Evolutionary conservation across 2,797 vertebrate genomes (phyloP).

Genomic region (Anguilla anguilla): DNA sequence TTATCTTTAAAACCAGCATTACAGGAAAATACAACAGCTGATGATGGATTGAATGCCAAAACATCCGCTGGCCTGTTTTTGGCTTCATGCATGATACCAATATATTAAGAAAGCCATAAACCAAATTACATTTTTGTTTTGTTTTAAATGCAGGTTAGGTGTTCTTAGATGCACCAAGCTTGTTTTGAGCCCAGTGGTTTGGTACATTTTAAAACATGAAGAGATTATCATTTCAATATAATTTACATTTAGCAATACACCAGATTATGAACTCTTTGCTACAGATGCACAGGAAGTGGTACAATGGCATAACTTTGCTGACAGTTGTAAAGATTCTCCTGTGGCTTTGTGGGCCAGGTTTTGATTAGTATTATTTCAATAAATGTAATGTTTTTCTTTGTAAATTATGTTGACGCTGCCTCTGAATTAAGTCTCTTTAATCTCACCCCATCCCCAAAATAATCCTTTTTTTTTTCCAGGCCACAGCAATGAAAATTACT

Average conservation of each 20-base stretch:
- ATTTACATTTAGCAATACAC: not conserved
- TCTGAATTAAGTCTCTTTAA: conserved; percentile 34
- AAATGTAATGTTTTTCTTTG: conserved; percentile 30
- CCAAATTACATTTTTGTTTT: too few relatives aligned
- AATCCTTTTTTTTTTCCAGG: conserved; percentile 34
- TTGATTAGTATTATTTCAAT: conserved; percentile 37
- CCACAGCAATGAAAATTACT: conserved; percentile 17
- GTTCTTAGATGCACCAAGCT: not conserved
- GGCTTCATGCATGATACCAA: not conserved
- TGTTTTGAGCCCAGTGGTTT: not conserved
- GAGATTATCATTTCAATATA: not conserved
- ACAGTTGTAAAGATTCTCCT: not conserved
- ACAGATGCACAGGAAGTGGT: not conserved
- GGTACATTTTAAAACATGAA: not conserved
- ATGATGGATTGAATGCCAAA: not conserved
- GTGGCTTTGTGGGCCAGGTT: conserved; percentile 26
- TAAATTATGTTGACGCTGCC: conserved; percentile 7
- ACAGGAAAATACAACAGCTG: not conserved
- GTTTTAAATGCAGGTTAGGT: not conserved
- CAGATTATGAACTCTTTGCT: conserved; percentile 3
- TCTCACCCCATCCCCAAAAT: conserved; percentile 21
- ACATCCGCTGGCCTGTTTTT: not conserved
- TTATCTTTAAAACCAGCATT: not conserved
- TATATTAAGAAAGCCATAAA: not conserved
- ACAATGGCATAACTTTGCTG: conserved; percentile 24